Evolutionary conservation across 37 sponge, comb jelly and placozoan species (phyloP), one percentile per base, ranked within the genome.

Genomic region (Hormiphora californensis): DNA sequence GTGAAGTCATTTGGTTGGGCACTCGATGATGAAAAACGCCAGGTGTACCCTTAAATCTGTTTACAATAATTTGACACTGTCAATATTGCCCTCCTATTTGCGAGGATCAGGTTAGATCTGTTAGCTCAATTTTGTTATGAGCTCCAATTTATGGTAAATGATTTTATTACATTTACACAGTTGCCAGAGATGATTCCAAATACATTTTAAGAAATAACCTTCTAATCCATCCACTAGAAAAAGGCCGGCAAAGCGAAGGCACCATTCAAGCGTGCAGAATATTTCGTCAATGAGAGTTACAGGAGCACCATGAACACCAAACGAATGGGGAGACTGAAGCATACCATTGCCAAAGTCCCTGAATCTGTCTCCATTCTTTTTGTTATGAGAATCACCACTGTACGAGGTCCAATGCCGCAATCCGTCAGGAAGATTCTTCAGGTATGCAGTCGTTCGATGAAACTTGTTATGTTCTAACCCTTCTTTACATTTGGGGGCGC

Each of bases 351-450:
- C 15, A 73, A 73, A 41, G 35, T 73, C 3, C 81, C 81, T 27
- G 81, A 73, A 2, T 40, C 81, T 36, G 81, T 73, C 2, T 43
- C 40, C 40, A 73, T 73, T 28, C 44, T 73, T 23, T 73, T 73
- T 40, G 28, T 73, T 46, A 73, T 73, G 81, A 73, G 81, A 41
- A 73, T 73, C 17, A 46, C 81, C n/a, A 73, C 40, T 36, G 43
- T 73, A 4, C 30, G 46, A n/a, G 81, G 81, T 36, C 81, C 81
- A 1, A 73, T 73, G 81, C 81, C 81, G 1, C 81, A 73, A 21
- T 43, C 40, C 40, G 81, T 73, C 17, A 73, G 81, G 25, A 73
- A 73, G 25, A 73, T 73, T 30, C 46, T 73, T 7, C 81, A 73
- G 81, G 44, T 34, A 19, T 28, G 7, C n/a, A 19, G 22, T 57